Base-by-base conservation (phyloP, 2,797 vertebrate genomes). In the Philypnodon macrostomus region DNA sequence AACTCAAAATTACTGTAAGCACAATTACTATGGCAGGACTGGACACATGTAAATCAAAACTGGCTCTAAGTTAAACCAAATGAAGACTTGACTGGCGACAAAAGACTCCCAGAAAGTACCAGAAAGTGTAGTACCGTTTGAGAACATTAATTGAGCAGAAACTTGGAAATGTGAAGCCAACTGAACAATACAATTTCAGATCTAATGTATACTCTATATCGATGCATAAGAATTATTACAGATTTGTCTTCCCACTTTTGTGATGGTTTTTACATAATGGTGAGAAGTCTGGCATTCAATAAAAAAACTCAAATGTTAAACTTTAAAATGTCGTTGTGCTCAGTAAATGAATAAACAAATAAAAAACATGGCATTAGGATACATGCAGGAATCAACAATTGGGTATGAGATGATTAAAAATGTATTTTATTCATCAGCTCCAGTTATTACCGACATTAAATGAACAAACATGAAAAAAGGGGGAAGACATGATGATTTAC, bases 381-480 rank as follows among this genome's bases (percentile, higher is more conserved):
- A 42, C 36, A 56, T 31, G 39, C 21, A 1, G 16, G 74, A 67
- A 51, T 26, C 54, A 58, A 64, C 1, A 53, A 37, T 49, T 16
- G 9, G 35, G 73, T 14, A 72, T 68, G 46, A 54, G 9, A 74
- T 85, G 77, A 83, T 84, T 85, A 87, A 87, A 90, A 90, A 83
- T 58, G 46, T 73, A 73, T 89, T 87, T 90, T 87, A 89, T 90
- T 90, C 53, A 9, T 83, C 78, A 81, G 81, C 82, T 88, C 85
- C 85, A 81, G 81, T 82, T 79, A 58, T 68, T 67, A 68, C 66
- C 53, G 61, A 74, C 34, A 65, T 81, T 58, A 79, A 80, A 86
- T 75, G 36, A 79, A 83, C 68, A 84, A 63, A 77, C 40, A 67
- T 55, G 75, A 63, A 75, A 58, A 15, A 62, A 50, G 74, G 82